phyloP scores from a whole-genome alignment of 1,140 invertebrate species.

The Spodoptera litura region DNA sequence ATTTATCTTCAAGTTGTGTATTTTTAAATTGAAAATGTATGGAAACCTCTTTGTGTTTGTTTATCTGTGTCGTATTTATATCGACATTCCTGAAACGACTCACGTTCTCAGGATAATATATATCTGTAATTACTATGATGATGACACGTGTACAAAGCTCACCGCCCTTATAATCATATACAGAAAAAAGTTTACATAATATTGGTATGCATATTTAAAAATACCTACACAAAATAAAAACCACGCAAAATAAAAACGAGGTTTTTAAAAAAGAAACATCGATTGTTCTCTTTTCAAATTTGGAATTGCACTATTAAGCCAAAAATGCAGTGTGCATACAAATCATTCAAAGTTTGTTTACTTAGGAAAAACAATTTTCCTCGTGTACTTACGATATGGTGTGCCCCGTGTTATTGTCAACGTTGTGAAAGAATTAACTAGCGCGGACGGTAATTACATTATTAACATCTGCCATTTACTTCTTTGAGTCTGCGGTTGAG shows the following conservation, averaged over 20 bases:
- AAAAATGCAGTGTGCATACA: too few species aligned
- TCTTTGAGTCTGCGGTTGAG: conserved; percentile 10
- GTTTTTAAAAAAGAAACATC: too few species aligned
- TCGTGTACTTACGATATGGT: neutral
- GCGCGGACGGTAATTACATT: conserved; percentile 20
- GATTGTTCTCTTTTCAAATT: too few species aligned
- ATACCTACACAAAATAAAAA: neutral
- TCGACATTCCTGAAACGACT: conserved; percentile 61
- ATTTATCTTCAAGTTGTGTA: conserved; percentile 47
- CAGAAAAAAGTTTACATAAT: conserved; percentile 13
- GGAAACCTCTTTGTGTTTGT: conserved; percentile 51
- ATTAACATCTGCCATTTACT: conserved; percentile 30
- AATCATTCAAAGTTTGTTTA: too few species aligned
- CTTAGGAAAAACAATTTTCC: neutral
- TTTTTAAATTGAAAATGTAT: conserved; percentile 50
- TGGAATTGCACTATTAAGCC: too few species aligned
- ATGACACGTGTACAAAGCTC: conserved; percentile 31
- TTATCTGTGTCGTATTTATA: conserved; percentile 44
- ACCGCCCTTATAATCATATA: neutral
- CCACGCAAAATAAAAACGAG: too few species aligned
- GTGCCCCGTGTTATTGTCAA: conserved; percentile 22
- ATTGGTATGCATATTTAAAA: neutral
- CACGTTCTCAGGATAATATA: conserved; percentile 59
- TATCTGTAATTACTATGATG: conserved; percentile 28
- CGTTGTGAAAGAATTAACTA: conserved; percentile 35